A percentile compares a stretch with the other conserved stretches of the same genome.
phyloP scores from a whole-genome alignment of 2,888 invertebrate species.

The Mamestra brassicae region DNA sequence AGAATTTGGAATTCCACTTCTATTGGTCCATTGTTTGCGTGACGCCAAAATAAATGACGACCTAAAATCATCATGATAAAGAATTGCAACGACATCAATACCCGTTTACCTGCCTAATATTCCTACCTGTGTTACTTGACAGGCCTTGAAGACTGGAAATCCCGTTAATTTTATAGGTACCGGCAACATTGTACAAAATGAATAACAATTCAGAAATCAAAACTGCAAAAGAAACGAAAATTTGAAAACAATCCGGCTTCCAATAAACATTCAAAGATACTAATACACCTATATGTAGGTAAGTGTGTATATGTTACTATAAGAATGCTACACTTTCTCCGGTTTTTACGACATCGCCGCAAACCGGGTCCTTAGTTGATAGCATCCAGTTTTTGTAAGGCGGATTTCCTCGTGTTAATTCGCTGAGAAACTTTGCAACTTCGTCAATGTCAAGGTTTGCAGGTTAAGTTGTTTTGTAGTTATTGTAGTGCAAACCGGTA shows the following conservation, averaged over 20 bases:
- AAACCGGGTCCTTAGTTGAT: constrained; percentile 48
- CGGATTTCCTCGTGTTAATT: constrained; percentile 43
- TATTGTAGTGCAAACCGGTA: constrained; percentile 24
- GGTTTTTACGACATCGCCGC: constrained; percentile 48
- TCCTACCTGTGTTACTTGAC: constrained; percentile 29
- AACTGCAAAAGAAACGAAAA: constrained; percentile 16
- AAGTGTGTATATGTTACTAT: constrained; percentile 22
- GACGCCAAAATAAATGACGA: constrained; percentile 21
- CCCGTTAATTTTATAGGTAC: constrained; percentile 17
- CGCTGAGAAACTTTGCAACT: background rate
- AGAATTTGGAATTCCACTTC: constrained; percentile 11
- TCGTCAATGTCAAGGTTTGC: constrained; percentile 61
- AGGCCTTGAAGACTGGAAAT: constrained; percentile 15
- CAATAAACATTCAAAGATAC: constrained; percentile 22
- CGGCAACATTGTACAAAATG: constrained; percentile 10
- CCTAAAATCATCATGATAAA: background rate
- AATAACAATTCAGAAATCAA: constrained; percentile 24
- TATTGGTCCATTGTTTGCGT: background rate
- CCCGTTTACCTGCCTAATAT: constrained; percentile 31
- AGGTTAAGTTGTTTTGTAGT: constrained; percentile 38
- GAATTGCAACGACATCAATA: background rate
- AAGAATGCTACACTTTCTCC: constrained; percentile 61
- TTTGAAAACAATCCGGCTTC: constrained; percentile 19
- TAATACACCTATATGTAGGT: constrained; percentile 1
- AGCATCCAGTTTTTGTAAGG: constrained; percentile 50